Percentiles rank a stretch among this genome's conserved stretches.
Conservation (phyloP, 2,113 vertebrate species). For the Psittacara wagleri region DNA sequence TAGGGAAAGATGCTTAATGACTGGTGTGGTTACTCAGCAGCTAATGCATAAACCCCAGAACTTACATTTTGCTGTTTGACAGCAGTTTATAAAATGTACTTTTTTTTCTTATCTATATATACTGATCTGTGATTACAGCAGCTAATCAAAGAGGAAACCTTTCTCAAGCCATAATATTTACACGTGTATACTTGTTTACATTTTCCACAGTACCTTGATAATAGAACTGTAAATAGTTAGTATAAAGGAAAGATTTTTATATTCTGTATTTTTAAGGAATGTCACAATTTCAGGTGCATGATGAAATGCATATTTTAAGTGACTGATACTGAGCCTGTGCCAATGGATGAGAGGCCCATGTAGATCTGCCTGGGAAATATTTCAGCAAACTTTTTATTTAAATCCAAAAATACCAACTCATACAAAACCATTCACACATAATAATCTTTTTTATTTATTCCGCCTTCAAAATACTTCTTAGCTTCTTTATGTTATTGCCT, state of each 20-base stretch:
- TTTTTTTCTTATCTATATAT: background rate
- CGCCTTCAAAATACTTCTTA: background rate
- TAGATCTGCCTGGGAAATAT: background rate
- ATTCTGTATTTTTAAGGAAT: constrained; percentile 5
- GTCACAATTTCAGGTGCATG: background rate
- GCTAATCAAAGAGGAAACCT: background rate
- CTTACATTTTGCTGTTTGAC: background rate
- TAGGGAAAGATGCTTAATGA: background rate
- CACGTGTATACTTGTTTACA: constrained; percentile 46
- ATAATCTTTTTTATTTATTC: background rate
- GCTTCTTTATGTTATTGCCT: background rate
- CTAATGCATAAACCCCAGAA: background rate
- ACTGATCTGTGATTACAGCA: background rate
- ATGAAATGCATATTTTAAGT: background rate
- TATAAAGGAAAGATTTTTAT: constrained; percentile 30
- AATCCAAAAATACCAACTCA: background rate
- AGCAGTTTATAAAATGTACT: background rate
- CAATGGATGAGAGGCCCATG: background rate
- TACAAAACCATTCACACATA: background rate
- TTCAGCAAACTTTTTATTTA: background rate
- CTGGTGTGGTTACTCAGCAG: background rate
- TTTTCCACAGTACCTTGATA: constrained; percentile 1
- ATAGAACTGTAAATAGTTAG: constrained; percentile 57
- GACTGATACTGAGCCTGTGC: background rate
- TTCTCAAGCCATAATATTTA: constrained; percentile 1